phyloP scores from a whole-genome alignment of 2,888 invertebrate genomes.

The Carpatolechia fugitivella region DNA sequence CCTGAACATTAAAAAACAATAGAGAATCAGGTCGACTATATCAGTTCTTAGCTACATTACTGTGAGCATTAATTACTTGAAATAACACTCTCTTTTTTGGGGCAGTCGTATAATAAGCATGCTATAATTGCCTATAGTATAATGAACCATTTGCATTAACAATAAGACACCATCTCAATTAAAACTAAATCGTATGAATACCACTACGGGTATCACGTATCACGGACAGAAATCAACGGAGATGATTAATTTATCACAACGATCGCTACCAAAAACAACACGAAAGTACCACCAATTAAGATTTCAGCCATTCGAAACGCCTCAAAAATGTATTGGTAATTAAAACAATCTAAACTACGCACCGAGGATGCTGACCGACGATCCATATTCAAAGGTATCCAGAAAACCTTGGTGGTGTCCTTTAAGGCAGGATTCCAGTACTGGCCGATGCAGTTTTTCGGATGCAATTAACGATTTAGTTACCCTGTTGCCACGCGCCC shows the following conservation, averaged over 20 bases:
- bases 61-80: no score
- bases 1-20: no score
- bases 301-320: not conserved
- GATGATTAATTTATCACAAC: conserved; percentile 5
- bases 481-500: conserved; percentile 62
- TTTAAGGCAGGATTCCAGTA: conserved; percentile 52
- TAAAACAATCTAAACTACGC: conserved; percentile 52
- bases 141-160: no score
- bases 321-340: conserved; percentile 35
- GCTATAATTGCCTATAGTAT: no score
- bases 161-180: not conserved
- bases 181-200: not conserved
- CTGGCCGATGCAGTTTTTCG: conserved; percentile 57
- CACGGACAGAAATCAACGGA: not conserved
- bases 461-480: conserved; percentile 61
- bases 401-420: conserved; percentile 65
- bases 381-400: conserved; percentile 63
- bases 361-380: conserved; percentile 24
- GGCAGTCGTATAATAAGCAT: no score
- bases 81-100: no score
- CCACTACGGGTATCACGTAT: not conserved
- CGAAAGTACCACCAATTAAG: not conserved
- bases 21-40: no score
- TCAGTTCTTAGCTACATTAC: no score
- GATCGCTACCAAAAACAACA: not conserved